A percentile compares a stretch with the other conserved stretches of the same genome.
phyloP scores from a whole-genome alignment of 2,888 invertebrate species.

The Drosophila limbata region DNA sequence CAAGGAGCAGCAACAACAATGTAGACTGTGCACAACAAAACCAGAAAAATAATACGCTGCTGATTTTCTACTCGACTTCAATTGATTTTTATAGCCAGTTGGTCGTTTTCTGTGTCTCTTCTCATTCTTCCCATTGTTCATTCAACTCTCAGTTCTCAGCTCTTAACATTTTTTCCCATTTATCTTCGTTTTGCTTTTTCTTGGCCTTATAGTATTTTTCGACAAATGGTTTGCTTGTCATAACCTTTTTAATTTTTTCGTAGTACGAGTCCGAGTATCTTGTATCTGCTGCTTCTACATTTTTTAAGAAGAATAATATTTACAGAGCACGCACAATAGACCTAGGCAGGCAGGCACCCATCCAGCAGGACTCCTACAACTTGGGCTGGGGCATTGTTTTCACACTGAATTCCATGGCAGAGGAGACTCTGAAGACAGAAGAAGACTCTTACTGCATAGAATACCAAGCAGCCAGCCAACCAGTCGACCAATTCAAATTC shows the following conservation, averaged over 20 bases:
- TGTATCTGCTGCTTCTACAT: constrained; percentile 54
- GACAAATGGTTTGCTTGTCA: constrained; percentile 77
- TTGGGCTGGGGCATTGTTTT: constrained; percentile 66
- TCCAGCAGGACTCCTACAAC: constrained; percentile 49
- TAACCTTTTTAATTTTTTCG: constrained; percentile 68
- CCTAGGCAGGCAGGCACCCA: constrained; percentile 38
- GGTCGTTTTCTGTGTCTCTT: constrained; percentile 31
- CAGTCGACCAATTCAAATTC: constrained; percentile 84
- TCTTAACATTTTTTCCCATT: constrained; percentile 50
- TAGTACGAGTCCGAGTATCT: constrained; percentile 35
- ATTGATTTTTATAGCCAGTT: constrained; percentile 70
- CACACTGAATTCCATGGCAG: constrained; percentile 70
- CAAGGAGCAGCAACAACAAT: constrained; percentile 27
- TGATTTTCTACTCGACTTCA: constrained; percentile 79
- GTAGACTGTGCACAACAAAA: constrained; percentile 19
- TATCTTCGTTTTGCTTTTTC: constrained; percentile 49
- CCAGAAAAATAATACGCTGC: constrained; percentile 65
- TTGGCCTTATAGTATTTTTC: constrained; percentile 53
- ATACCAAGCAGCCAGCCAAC: constrained; percentile 45
- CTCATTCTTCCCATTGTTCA: constrained; percentile 8
- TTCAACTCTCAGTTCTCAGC: constrained; percentile 32
- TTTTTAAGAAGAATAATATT: constrained; percentile 79
- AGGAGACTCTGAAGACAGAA: constrained; percentile 23
- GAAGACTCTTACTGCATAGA: constrained; percentile 44
- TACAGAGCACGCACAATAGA: constrained; percentile 77